A percentile compares a stretch with the other conserved stretches of the same genome.
phyloP scores from a whole-genome alignment of 2,113 vertebrate species.

The Hyaena hyaena region DNA sequence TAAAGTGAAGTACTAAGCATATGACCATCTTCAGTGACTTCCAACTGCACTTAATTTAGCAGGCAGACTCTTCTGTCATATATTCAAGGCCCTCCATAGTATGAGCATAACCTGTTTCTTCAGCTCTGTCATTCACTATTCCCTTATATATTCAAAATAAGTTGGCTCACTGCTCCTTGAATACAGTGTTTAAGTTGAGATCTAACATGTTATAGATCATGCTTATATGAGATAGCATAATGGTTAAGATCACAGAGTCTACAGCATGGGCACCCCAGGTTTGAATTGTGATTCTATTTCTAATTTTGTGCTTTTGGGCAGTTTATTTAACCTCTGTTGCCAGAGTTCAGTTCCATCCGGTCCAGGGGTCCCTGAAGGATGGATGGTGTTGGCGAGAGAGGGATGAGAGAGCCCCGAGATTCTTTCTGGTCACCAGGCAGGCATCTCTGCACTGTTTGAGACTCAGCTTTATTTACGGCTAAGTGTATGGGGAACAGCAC shows the following conservation, averaged over 20 bases:
- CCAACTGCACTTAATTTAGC: background rate
- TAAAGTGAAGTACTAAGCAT: background rate
- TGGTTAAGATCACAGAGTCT: slow-evolving; percentile 23
- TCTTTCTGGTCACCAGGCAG: no score
- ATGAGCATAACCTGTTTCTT: slow-evolving; percentile 25
- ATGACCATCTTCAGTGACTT: slow-evolving; percentile 32
- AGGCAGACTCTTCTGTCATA: background rate
- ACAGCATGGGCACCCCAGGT: background rate
- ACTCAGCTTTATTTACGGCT: no score
- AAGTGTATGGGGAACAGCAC: no score
- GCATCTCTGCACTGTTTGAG: no score
- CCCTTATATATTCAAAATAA: slow-evolving; percentile 38
- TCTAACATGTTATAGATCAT: slow-evolving; percentile 12
- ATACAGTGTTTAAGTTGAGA: slow-evolving; percentile 22
- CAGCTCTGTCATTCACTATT: background rate
- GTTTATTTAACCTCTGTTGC: background rate
- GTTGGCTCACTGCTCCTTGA: slow-evolving; percentile 12
- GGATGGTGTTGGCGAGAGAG: no score
- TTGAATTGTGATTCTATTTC: background rate
- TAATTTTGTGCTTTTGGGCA: background rate
- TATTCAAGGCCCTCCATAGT: background rate
- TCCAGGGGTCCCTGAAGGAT: no score
- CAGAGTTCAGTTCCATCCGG: no score
- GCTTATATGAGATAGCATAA: slow-evolving; percentile 38
- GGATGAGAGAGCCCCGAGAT: no score